Evolutionary conservation across 2,888 invertebrate genomes (phyloP).

Genomic region (Polyommatus icarus): DNA sequence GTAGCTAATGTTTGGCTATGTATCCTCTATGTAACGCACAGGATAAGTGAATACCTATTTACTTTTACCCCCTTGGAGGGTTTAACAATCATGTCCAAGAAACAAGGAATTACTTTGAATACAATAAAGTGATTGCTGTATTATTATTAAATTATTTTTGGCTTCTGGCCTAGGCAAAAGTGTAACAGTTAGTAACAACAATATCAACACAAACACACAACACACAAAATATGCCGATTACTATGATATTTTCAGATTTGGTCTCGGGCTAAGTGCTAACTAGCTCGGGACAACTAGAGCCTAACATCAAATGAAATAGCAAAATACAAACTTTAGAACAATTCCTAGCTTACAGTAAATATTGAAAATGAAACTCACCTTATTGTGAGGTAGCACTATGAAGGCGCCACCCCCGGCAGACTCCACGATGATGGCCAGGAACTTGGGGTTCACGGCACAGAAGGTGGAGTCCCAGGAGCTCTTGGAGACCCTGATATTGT

Average conservation of each 20-base stretch:
- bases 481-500: constrained; percentile 97
- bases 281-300: not conserved
- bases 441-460: constrained; percentile 99
- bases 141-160: too few species aligned
- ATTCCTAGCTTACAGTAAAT: not conserved
- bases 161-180: not conserved
- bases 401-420: constrained; percentile 98
- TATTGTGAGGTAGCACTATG: constrained; percentile 95
- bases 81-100: not conserved
- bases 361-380: constrained; percentile 79
- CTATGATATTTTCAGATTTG: not conserved
- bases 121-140: too few species aligned
- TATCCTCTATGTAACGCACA: too few species aligned
- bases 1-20: too few species aligned
- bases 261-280: not conserved
- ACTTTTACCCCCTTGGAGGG: not conserved
- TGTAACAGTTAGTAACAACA: not conserved
- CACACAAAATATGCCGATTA: not conserved
- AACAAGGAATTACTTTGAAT: not conserved
- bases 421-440: constrained; percentile 97
- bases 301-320: not conserved
- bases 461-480: constrained; percentile 99
- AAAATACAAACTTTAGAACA: not conserved
- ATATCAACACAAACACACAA: constrained; percentile 13
- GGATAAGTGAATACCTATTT: too few species aligned